phyloP scores from a whole-genome alignment of 2,888 invertebrate genomes.

The Tipula lateralis region DNA sequence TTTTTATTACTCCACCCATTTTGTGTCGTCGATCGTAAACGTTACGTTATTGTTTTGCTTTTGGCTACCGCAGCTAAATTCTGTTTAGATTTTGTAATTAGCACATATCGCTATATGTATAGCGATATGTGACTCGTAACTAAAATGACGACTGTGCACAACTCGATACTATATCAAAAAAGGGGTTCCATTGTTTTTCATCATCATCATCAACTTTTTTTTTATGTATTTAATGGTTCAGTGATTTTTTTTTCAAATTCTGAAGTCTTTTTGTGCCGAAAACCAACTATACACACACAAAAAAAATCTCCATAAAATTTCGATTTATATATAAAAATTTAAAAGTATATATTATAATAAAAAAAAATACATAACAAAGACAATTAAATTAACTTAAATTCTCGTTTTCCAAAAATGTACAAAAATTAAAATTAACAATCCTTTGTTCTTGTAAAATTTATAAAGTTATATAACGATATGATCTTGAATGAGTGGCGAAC shows the following conservation, averaged over 20 bases:
- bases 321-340: neutral
- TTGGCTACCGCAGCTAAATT: constrained; percentile 11
- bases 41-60: neutral
- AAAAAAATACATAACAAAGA: constrained; percentile 4
- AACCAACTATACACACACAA: neutral
- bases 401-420: neutral
- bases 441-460: neutral
- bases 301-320: constrained; percentile 13
- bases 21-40: neutral
- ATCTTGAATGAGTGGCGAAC: neutral
- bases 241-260: constrained; percentile 19
- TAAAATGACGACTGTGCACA: constrained; percentile 11
- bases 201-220: neutral
- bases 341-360: neutral
- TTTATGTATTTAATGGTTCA: constrained; percentile 24
- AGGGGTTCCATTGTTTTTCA: constrained; percentile 24
- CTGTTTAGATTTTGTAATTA: neutral
- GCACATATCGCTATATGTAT: too few relatives aligned
- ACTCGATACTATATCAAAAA: neutral
- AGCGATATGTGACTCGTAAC: neutral
- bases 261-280: constrained; percentile 11
- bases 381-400: constrained; percentile 14
- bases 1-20: neutral
- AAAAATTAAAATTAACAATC: constrained; percentile 3
- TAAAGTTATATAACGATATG: neutral